Conservation (phyloP, 2,113 vertebrate species). For the Psammodynastes pulverulentus region DNA sequence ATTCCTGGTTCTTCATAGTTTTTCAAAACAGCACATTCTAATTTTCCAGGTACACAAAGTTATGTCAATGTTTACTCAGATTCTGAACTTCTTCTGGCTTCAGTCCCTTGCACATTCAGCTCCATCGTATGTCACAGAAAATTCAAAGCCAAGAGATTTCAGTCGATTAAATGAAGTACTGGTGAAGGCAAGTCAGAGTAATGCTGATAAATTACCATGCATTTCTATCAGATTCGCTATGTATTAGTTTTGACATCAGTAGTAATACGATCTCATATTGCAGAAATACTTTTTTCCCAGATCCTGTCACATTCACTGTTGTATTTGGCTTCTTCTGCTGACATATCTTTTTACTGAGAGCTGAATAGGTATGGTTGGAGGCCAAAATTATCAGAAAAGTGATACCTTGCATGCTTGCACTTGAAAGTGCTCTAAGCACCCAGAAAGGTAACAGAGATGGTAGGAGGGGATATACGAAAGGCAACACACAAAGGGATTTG, state of each 20-base stretch:
- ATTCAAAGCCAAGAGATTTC: background rate
- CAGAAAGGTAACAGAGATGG: constrained; percentile 65
- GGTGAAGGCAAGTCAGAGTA: background rate
- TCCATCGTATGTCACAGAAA: constrained; percentile 19
- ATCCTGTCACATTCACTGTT: constrained; percentile 55
- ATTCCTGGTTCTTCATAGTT: background rate
- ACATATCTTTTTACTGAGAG: constrained; percentile 53
- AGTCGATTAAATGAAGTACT: constrained; percentile 28
- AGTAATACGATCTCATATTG: constrained; percentile 48
- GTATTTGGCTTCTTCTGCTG: constrained; percentile 48
- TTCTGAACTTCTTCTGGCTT: background rate
- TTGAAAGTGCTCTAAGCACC: constrained; percentile 72
- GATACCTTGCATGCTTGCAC: constrained; percentile 78
- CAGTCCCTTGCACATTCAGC: constrained; percentile 15
- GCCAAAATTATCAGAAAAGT: constrained; percentile 64
- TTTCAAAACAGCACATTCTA: background rate
- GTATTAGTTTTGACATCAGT: constrained; percentile 52
- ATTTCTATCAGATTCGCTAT: constrained; percentile 49
- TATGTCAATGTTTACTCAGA: background rate
- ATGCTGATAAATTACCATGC: constrained; percentile 36
- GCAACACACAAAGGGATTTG: constrained; percentile 78
- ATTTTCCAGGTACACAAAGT: background rate
- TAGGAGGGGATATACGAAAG: constrained; percentile 47
- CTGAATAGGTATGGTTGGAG: constrained; percentile 48
- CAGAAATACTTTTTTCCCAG: constrained; percentile 1